These are phyloP conservation scores for Hybognathus amarus DNA, from an alignment of 2,797 vertebrate genomes.

Conservation along the genomic window DNA sequence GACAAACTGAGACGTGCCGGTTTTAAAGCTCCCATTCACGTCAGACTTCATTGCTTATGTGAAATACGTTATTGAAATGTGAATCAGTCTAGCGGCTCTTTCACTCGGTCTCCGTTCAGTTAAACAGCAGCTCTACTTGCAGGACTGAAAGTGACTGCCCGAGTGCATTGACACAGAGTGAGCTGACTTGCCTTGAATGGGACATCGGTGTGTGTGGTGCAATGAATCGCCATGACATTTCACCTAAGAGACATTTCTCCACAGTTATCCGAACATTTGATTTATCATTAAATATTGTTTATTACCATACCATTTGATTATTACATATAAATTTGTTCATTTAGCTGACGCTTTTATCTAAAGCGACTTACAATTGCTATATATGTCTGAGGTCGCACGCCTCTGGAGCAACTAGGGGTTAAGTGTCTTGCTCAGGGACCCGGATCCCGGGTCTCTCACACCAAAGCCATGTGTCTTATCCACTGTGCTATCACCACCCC, in stretches of 20 bases:
- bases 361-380: too few species aligned
- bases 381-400: too few species aligned
- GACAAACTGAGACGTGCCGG: background rate
- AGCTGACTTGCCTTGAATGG: background rate
- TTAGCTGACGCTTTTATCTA: too few species aligned
- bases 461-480: too few species aligned
- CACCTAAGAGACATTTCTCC: background rate
- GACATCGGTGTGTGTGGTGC: background rate
- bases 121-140: background rate
- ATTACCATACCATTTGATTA: background rate
- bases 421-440: too few species aligned
- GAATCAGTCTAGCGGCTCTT: background rate
- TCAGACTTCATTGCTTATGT: background rate
- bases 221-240: too few species aligned
- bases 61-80: background rate
- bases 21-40: background rate
- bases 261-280: background rate
- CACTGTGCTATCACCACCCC: too few species aligned
- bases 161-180: background rate
- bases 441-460: too few species aligned
- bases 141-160: background rate
- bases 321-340: too few species aligned
- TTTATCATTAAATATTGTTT: too few species aligned
- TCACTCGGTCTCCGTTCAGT: background rate
- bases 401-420: too few species aligned